These are phyloP conservation scores for Pegea sp. DNA, from an alignment of 23 tunicate species.

Conservation along the genomic window DNA sequence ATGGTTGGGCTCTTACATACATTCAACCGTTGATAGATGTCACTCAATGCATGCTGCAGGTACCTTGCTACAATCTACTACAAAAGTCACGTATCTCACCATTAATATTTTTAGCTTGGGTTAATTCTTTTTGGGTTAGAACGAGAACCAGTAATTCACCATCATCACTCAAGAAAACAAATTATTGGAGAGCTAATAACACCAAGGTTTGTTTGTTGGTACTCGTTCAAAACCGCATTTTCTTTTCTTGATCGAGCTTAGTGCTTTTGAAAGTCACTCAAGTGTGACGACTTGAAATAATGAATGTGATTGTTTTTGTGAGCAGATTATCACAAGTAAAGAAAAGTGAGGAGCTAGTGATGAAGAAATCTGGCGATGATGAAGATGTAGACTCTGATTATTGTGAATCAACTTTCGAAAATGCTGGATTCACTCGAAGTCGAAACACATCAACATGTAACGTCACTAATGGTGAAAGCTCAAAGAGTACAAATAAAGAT, in stretches of 20 bases:
- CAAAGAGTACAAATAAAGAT: too few species aligned
- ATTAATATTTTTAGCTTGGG: constrained; percentile 14
- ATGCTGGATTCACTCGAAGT: too few species aligned
- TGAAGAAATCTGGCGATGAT: too few species aligned
- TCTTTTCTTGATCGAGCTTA: not conserved
- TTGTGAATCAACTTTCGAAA: too few species aligned
- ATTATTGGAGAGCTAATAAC: not conserved
- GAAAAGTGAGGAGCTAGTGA: too few species aligned
- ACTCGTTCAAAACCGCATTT: not conserved
- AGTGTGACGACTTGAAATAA: not conserved
- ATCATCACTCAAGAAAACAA: not conserved
- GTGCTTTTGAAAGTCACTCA: not conserved
- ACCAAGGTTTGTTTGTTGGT: not conserved
- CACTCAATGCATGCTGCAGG: constrained; percentile 32
- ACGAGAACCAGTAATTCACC: constrained; percentile 22
- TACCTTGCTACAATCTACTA: too few species aligned
- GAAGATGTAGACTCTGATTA: too few species aligned
- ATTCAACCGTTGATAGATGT: constrained; percentile 20
- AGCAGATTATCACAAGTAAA: too few species aligned
- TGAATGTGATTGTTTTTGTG: not conserved
- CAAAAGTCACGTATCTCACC: too few species aligned
- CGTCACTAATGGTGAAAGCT: too few species aligned
- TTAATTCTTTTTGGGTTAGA: constrained; percentile 26
- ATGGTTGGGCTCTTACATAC: constrained; percentile 11
- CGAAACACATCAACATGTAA: too few species aligned